Base-by-base conservation (phyloP, 2,797 vertebrate species). In the Gymnodraco acuticeps region DNA sequence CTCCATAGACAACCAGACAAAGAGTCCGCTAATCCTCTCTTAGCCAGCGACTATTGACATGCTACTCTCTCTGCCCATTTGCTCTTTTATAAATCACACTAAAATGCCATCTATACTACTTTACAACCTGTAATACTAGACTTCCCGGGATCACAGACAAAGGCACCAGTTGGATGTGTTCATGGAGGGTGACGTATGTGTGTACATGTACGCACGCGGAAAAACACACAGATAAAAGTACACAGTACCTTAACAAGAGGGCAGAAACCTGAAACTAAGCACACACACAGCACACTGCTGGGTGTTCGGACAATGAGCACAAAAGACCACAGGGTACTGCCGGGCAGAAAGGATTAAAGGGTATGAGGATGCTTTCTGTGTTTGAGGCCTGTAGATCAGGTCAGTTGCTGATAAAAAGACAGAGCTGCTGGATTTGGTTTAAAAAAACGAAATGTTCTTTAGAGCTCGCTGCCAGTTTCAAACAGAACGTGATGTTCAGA, bases 261-360 rank as follows among this genome's bases (percentile, higher is more conserved):
- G 64, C 45, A 77, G 90, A 88, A 92, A 94, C 80, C 70, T 81
- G 90, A 94, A 59, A 80, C 86, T 50, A 14, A 75, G 70, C 62
- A 8, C 62, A 66, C 60, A 50, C 47, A 68, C 55, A 58, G 60
- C 64, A 67, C 6, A 38, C 76, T 54, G 20, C 70, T 38, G 33
- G 33, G 33, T 38, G 7, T 9, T 38, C 4, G 75, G 11, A 88
- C 76, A 87, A 82, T 73, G 78, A 65, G 66, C 70, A 92, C 88
- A 91, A 90, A 88, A 58, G 89, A 62, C 79, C 77, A 43, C 1
- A 11, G 67, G 81, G 56, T 56, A 55, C 12, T 8, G 58, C 58
- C 71, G 11, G 75, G 56, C 77, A 58, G 41, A 75, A 61, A 75
- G 78, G 77, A 71, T 84, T 54, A 38, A 33, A 70, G 56, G 31